Conservation (phyloP, 2,888 invertebrate genomes). For the Empis stercorea region DNA sequence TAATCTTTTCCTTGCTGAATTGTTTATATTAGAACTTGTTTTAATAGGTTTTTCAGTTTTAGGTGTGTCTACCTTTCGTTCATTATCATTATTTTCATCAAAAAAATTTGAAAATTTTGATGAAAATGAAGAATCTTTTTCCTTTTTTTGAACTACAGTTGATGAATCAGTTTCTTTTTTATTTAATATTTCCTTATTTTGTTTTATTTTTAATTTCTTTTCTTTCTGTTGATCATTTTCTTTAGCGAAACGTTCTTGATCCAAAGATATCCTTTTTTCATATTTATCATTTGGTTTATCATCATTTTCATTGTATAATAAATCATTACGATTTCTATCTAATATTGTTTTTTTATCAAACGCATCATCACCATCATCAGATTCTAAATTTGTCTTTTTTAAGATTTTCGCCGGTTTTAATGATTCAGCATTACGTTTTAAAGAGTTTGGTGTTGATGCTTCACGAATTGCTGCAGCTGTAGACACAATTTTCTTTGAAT, state of each 20-base stretch:
- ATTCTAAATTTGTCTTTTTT: background rate
- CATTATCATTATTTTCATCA: constrained; percentile 2
- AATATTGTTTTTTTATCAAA: constrained; percentile 4
- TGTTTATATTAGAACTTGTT: no score
- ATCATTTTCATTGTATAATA: constrained; percentile 41
- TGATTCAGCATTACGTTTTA: constrained; percentile 1
- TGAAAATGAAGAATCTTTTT: background rate
- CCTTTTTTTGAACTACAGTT: background rate
- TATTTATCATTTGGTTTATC: constrained; percentile 34
- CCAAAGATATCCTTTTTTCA: constrained; percentile 29
- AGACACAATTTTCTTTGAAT: background rate
- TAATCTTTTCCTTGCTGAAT: constrained; percentile 15
- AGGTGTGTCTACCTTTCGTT: background rate
- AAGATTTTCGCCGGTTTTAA: constrained; percentile 2
- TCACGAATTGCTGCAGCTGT: constrained; percentile 41
- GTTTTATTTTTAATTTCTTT: constrained; percentile 10
- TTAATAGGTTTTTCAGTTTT: background rate
- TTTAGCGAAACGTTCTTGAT: constrained; percentile 19
- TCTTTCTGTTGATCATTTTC: constrained; percentile 17
- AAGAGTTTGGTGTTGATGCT: constrained; percentile 19
- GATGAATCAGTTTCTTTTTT: background rate
- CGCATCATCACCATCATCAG: background rate
- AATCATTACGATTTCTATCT: constrained; percentile 33
- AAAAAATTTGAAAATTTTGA: background rate
- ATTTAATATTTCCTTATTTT: background rate